These are phyloP conservation scores for Calliopsis andreniformis DNA, from an alignment of 1,140 invertebrate genomes.

Conservation along the genomic window DNA sequence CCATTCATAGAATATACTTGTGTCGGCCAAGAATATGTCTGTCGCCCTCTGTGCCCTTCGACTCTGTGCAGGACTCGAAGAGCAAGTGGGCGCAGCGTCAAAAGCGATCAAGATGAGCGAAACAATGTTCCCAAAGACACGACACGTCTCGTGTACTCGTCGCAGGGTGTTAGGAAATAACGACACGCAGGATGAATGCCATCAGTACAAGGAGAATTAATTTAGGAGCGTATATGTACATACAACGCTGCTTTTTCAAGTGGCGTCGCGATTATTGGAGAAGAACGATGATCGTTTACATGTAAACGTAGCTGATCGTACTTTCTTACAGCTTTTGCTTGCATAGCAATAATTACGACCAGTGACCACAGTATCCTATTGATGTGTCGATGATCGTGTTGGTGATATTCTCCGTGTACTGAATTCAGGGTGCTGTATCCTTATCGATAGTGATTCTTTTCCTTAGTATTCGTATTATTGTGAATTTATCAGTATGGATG, in stretches of 20 bases:
- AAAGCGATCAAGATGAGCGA: neutral
- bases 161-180: constrained; percentile 27
- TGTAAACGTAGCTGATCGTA: constrained; percentile 48
- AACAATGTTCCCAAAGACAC: constrained; percentile 24
- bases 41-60: constrained; percentile 27
- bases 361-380: constrained; percentile 35
- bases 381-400: constrained; percentile 36
- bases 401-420: constrained; percentile 49
- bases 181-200: constrained; percentile 11
- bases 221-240: neutral
- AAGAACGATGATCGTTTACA: constrained; percentile 15
- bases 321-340: constrained; percentile 54
- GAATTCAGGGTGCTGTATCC: constrained; percentile 18
- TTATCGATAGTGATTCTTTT: constrained; percentile 7
- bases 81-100: neutral
- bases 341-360: constrained; percentile 58
- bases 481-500: too few species aligned
- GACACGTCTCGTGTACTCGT: constrained; percentile 21
- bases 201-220: constrained; percentile 34
- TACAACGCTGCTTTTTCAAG: neutral
- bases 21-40: too few species aligned
- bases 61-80: constrained; percentile 60
- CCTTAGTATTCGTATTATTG: neutral
- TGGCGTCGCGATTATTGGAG: neutral
- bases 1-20: neutral